A percentile compares a stretch with the other conserved stretches of the same genome.
Evolutionary conservation across 2,888 invertebrate genomes (phyloP).

Genomic region (Bhutanitis thaidina): DNA sequence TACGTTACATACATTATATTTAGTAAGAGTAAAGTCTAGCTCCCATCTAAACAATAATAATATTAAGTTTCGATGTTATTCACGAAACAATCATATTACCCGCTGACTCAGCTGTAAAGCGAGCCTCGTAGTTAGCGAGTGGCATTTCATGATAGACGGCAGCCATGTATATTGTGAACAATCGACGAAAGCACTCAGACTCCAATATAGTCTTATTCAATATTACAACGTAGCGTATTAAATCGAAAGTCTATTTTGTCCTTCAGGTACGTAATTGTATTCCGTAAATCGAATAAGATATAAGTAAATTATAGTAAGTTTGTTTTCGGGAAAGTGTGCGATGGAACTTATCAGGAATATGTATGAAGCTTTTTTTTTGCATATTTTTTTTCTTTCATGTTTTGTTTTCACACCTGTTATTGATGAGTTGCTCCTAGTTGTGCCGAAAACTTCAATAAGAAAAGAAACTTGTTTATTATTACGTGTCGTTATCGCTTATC

Average conservation of each 20-base stretch:
- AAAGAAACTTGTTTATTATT: too few species aligned
- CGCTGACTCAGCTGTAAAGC: slow-evolving; percentile 17
- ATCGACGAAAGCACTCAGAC: slow-evolving; percentile 8
- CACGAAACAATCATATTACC: slow-evolving; percentile 12
- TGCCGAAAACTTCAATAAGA: too few species aligned
- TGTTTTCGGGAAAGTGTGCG: neutral
- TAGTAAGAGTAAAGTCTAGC: neutral
- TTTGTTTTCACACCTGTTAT: too few species aligned
- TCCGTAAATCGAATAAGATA: slow-evolving; percentile 1
- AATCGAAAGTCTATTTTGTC: slow-evolving; percentile 7
- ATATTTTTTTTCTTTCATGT: too few species aligned
- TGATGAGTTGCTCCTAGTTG: too few species aligned
- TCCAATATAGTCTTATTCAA: slow-evolving; percentile 17
- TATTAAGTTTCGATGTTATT: slow-evolving; percentile 12
- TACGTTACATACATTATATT: too few species aligned
- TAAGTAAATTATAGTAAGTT: neutral
- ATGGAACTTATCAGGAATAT: too few species aligned
- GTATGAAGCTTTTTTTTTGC: too few species aligned
- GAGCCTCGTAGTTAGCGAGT: slow-evolving; percentile 10
- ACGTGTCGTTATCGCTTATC: too few species aligned
- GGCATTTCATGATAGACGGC: slow-evolving; percentile 17
- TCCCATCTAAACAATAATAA: slow-evolving; percentile 4
- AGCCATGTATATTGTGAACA: slow-evolving; percentile 7
- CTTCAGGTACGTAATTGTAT: slow-evolving; percentile 12
- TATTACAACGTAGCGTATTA: slow-evolving; percentile 5